Percentiles rank a stretch among this genome's conserved stretches.
Evolutionary conservation across 1,140 invertebrate species (phyloP).

Genomic region (Pinna nobilis): DNA sequence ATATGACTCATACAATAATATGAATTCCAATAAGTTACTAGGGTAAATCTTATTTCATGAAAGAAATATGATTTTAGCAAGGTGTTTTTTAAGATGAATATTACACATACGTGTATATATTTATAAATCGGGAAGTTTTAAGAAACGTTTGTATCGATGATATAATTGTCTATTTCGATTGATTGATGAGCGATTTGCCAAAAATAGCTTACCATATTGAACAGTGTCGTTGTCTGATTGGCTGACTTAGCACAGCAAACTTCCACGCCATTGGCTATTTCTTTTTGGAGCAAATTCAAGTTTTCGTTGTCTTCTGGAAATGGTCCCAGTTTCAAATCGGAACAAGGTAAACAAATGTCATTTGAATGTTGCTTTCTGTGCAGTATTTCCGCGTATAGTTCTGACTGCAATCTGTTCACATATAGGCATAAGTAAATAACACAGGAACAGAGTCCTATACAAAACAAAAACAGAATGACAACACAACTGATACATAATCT

Average conservation of each 20-base stretch:
- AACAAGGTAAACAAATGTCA: slow-evolving; percentile 33
- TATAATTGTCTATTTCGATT: neutral
- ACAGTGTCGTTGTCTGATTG: slow-evolving; percentile 24
- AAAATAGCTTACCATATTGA: slow-evolving; percentile 29
- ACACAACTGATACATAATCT: neutral
- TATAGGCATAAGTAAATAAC: slow-evolving; percentile 5
- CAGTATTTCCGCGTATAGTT: neutral
- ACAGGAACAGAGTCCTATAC: neutral
- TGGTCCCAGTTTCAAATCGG: slow-evolving; percentile 31
- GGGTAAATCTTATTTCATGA: too few species aligned
- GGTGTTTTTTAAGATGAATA: too few species aligned
- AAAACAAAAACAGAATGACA: neutral
- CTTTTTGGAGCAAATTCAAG: neutral
- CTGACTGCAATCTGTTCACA: neutral
- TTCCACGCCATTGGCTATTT: neutral
- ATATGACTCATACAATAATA: too few species aligned
- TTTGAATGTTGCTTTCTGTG: neutral
- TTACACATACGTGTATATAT: too few species aligned
- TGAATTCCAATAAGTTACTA: too few species aligned
- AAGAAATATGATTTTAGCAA: too few species aligned
- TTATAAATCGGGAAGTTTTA: too few species aligned
- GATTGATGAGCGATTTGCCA: neutral
- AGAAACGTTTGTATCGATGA: too few species aligned
- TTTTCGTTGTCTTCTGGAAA: slow-evolving; percentile 37
- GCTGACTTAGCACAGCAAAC: slow-evolving; percentile 31